Evolutionary conservation across 2,888 invertebrate species (phyloP), one percentile per base, ranked within the genome.

Genomic region (Ochropacha duplaris): DNA sequence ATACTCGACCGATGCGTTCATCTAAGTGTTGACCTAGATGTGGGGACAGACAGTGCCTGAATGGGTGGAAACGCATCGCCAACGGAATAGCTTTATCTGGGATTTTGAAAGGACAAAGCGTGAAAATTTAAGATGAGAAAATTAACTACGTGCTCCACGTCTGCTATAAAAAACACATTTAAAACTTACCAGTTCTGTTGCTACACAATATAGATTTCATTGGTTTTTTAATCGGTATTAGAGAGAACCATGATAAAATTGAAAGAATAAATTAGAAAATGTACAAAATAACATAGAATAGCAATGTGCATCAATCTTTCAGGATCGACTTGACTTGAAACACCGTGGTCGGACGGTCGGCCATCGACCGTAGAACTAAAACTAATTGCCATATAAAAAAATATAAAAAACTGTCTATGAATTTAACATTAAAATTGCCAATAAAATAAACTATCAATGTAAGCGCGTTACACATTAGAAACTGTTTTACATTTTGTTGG

Each of bases 121-220:
- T 81, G 87, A 87, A 82, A 81, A 85, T 83, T 83, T 84, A 80
- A 83, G 81, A 86, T 84, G 83, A 80, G 81, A 81, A 57, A 77
- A 83, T 78, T 78, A 82, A 84, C 81, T 84, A 87, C 83, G 82
- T 85, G 80, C 81, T 75, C 79, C 76, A 85, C 79, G 82, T 86
- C 76, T 76, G 68, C 74, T 71, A 19, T 31, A 36, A n/a, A 36
- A 36, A 31, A 31, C 58, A 60, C 58, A 60, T 57, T n/a, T 52
- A 57, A 51, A 64, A 70, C 86, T 81, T 69, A 87, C 88, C 87
- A 81, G 66, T 69, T 66, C 60, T 67, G 64, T 61, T 55, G 59
- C 62, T 74, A 72, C 55, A 62, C 61, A 61, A 56, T 68, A 72
- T 58, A 62, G 64, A 62, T 75, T 64, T 76, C 69, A 82, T 81